Evolutionary conservation across 2,113 vertebrate species (phyloP), one percentile per base, ranked within the genome.

Genomic region (Odocoileus hemionus): DNA sequence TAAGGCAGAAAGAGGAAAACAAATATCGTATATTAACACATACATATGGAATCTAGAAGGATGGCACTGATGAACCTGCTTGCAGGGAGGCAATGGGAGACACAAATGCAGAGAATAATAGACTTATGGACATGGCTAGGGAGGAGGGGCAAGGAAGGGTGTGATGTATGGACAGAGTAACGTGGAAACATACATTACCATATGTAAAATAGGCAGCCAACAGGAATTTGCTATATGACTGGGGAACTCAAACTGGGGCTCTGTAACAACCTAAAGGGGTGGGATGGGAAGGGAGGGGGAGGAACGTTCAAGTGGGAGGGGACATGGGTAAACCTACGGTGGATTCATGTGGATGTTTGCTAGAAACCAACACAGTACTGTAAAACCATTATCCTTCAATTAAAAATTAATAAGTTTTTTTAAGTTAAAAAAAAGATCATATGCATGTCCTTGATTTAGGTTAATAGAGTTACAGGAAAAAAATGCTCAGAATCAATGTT

Each of bases 401-500:
- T 70, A 70, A 70, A 70, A 70, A 39, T 23, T 70, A 70, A 70
- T 23, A 39, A 39, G 6, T 23, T 70, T 70, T 70, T 70, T 70
- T 23, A 23, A 39, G n/a, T 36, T 70, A 36, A 55, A 23, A 23
- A 36, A 39, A 86, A 78, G 55, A 54, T 78, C 60, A 64, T 28
- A 58, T 12, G 11, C 25, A 52, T 16, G 5, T 54, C 55, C n/a
- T 80, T 96, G 58, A 58, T 14, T 95, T 96, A 39, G 26, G 19
- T 88, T 43, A 64, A 47, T 8, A 96, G 84, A 23, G 16, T 86
- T 76, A 52, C 1, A 58, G 33, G 70, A 11, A 67, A 76, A 84
- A 94, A 91, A 96, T 54, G 23, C 58, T 96, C n/a, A 82, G 28
- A 55, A 89, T 95, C 84, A 52, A 0, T 64, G 13, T 90, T 70